A percentile compares a stretch with the other conserved stretches of the same genome.
These are phyloP conservation scores for Pyrocephalus nanus DNA, from an alignment of 2,797 vertebrate species.

Conservation along the genomic window DNA sequence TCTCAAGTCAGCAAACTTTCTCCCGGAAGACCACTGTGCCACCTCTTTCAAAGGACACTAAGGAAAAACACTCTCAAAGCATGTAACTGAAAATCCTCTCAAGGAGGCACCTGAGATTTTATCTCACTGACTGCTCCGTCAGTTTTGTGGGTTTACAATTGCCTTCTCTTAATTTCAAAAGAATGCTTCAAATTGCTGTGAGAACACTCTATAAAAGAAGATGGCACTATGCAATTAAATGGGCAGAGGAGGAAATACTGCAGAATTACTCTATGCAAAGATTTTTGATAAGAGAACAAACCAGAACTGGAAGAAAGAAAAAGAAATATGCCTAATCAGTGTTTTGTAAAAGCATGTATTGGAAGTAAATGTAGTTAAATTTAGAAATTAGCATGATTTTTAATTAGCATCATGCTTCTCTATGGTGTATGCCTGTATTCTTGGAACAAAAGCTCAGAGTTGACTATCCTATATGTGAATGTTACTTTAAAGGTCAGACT, in stretches of 20 bases:
- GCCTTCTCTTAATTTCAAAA: slow-evolving; percentile 6
- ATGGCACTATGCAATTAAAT: not conserved
- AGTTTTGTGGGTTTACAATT: not conserved
- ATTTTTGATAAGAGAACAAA: not conserved
- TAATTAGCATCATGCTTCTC: not conserved
- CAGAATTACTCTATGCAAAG: not conserved
- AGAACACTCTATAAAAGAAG: not conserved
- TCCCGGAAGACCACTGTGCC: not conserved
- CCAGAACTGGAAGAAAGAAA: not conserved
- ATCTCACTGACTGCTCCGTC: not conserved
- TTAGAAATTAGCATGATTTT: not conserved
- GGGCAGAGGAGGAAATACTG: not conserved
- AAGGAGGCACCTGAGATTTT: not conserved
- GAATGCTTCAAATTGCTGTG: not conserved
- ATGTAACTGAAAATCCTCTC: not conserved
- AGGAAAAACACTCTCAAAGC: not conserved
- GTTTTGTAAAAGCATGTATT: not conserved
- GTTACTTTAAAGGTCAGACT: not conserved
- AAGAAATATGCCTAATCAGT: not conserved
- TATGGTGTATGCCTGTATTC: not conserved
- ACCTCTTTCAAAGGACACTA: not conserved
- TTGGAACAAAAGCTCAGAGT: not conserved
- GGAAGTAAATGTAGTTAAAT: not conserved
- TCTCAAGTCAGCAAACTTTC: not conserved
- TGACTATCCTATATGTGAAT: not conserved